A percentile compares a stretch with the other conserved stretches of the same genome.
Conservation (phyloP, 2,113 vertebrate genomes). For the Urocynchramus pylzowi region DNA sequence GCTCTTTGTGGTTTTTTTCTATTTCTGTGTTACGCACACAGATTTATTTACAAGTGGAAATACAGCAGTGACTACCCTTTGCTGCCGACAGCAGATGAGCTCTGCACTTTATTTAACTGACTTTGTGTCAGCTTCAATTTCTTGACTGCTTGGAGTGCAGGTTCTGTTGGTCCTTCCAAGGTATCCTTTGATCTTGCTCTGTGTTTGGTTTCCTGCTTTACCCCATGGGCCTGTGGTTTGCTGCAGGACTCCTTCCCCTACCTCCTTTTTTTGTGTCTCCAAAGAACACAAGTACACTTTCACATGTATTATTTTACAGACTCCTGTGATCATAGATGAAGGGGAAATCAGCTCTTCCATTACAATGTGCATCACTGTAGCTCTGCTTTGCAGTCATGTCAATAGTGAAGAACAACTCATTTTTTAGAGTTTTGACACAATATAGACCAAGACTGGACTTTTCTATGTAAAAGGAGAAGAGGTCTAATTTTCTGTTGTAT, state of each 20-base stretch:
- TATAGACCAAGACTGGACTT: neutral
- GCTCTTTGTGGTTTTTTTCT: conserved; percentile 65
- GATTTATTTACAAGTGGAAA: conserved; percentile 62
- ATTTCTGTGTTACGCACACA: conserved; percentile 44
- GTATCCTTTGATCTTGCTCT: conserved; percentile 53
- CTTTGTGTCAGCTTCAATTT: conserved; percentile 72
- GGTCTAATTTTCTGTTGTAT: neutral
- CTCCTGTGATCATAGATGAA: neutral
- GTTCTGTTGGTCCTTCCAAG: conserved; percentile 43
- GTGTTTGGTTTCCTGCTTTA: conserved; percentile 30
- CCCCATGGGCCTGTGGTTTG: neutral
- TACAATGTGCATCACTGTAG: neutral
- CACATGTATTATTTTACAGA: neutral
- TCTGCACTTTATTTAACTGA: conserved; percentile 66
- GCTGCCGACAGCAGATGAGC: neutral
- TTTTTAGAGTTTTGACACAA: neutral
- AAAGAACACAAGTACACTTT: neutral
- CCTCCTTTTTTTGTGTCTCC: neutral
- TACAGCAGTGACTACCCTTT: conserved; percentile 2
- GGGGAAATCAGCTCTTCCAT: neutral
- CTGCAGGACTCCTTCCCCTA: neutral
- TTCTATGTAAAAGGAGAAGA: neutral
- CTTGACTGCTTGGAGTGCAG: conserved; percentile 27
- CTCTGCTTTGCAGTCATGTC: neutral
- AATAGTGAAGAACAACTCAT: neutral